phyloP scores from a whole-genome alignment of 2,797 vertebrate genomes.

The Sternotherus odoratus region DNA sequence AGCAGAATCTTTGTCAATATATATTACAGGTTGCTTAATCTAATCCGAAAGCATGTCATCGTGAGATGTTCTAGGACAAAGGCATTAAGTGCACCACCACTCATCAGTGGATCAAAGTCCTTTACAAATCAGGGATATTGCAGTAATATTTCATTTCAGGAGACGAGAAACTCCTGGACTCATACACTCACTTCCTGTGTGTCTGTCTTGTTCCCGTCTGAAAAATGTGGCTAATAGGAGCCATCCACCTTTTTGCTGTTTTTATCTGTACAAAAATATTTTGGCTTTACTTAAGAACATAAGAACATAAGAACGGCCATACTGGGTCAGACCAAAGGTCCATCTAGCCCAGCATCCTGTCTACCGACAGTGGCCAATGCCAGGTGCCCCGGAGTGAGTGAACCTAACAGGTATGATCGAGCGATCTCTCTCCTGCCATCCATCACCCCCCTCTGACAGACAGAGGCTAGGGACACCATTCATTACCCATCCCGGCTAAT shows the following conservation, averaged over 20 bases:
- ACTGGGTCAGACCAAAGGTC: no score
- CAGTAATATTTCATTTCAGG: neutral
- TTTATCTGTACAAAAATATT: neutral
- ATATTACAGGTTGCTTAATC: neutral
- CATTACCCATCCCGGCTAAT: no score
- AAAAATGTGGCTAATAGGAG: neutral
- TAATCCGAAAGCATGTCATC: slow-evolving; percentile 5
- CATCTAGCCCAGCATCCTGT: no score
- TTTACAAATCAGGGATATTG: neutral
- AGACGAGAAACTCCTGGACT: neutral
- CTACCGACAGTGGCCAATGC: no score
- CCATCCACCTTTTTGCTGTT: accelerated
- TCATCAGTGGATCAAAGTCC: neutral
- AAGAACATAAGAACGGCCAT: no score
- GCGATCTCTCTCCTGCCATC: no score
- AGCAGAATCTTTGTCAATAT: neutral
- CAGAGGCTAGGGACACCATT: no score
- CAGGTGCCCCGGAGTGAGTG: no score
- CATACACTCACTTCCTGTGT: accelerated
- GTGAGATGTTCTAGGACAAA: neutral
- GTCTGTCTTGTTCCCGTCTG: neutral
- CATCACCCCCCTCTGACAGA: no score
- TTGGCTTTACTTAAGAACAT: no score
- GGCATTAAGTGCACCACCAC: neutral
- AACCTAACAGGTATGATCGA: no score